Evolutionary conservation across 2,888 invertebrate genomes (phyloP).

Genomic region (Ptychoptera contaminata): DNA sequence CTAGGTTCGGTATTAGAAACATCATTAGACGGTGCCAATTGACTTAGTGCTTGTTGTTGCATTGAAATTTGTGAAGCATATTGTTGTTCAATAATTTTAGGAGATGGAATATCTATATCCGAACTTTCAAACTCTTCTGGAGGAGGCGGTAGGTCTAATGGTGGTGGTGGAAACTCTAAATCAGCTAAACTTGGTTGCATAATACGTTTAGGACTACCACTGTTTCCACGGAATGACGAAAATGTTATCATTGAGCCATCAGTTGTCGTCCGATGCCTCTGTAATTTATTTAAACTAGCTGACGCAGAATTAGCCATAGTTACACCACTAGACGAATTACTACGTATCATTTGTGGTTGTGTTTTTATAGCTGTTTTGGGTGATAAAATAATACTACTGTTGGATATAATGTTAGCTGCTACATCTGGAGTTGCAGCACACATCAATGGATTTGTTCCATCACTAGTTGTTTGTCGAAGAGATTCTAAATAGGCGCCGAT

Average conservation of each 20-base stretch:
- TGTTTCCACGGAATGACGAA: conserved; percentile 39
- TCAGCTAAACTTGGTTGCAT: conserved; percentile 63
- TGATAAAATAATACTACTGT: conserved; percentile 19
- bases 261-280: conserved; percentile 35
- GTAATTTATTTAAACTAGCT: conserved; percentile 38
- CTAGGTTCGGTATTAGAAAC: conserved; percentile 48
- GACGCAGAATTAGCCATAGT: conserved; percentile 48
- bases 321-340: conserved; percentile 75
- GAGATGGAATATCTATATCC: conserved; percentile 14
- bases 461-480: conserved; percentile 58
- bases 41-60: conserved; percentile 15
- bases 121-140: conserved; percentile 43
- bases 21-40: conserved; percentile 30
- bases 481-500: conserved; percentile 95
- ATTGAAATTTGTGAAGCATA: conserved; percentile 17
- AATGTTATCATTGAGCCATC: conserved; percentile 34
- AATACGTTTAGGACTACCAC: conserved; percentile 53
- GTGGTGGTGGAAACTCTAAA: conserved; percentile 78
- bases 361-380: conserved; percentile 43
- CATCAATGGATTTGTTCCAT: conserved; percentile 5
- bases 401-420: conserved; percentile 13
- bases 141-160: conserved; percentile 63
- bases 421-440: conserved; percentile 15
- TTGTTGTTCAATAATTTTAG: conserved; percentile 14
- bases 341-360: conserved; percentile 73